phyloP scores from a whole-genome alignment of 2,113 vertebrate species.

The Pterophyllum scalare region DNA sequence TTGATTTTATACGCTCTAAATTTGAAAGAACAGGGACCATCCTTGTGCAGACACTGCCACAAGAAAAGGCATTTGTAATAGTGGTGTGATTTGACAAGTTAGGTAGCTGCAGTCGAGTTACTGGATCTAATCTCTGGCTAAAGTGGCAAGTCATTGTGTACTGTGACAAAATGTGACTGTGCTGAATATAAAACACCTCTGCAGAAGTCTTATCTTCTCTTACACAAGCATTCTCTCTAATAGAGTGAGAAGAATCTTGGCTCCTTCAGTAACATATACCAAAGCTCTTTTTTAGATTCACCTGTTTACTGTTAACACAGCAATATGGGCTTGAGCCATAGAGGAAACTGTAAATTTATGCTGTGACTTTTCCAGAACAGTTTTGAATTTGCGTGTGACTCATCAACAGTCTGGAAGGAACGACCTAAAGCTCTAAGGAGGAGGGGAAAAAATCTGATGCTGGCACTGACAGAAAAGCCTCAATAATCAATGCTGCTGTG shows the following conservation, averaged over 20 bases:
- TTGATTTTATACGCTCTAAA: background rate
- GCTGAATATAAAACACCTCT: slow-evolving; percentile 20
- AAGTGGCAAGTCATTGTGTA: background rate
- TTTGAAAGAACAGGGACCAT: background rate
- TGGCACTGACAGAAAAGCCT: background rate
- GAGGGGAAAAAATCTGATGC: background rate
- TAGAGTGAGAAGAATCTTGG: background rate
- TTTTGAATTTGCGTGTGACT: background rate
- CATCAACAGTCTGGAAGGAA: background rate
- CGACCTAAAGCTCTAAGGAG: background rate
- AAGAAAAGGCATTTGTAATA: background rate
- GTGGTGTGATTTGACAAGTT: background rate
- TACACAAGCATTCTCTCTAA: background rate
- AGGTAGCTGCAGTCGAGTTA: slow-evolving; percentile 3
- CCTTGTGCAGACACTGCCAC: background rate
- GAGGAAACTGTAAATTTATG: slow-evolving; percentile 1
- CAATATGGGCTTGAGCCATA: background rate
- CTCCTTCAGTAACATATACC: background rate
- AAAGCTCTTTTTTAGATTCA: background rate
- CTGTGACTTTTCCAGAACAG: slow-evolving; percentile 4
- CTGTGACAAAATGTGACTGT: background rate
- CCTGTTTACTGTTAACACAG: background rate
- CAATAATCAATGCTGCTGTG: background rate
- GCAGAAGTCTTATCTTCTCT: slow-evolving; percentile 1
- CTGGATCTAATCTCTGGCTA: background rate